These are phyloP conservation scores for Oppia nitens DNA, from an alignment of 1,140 invertebrate genomes.

Conservation along the genomic window DNA sequence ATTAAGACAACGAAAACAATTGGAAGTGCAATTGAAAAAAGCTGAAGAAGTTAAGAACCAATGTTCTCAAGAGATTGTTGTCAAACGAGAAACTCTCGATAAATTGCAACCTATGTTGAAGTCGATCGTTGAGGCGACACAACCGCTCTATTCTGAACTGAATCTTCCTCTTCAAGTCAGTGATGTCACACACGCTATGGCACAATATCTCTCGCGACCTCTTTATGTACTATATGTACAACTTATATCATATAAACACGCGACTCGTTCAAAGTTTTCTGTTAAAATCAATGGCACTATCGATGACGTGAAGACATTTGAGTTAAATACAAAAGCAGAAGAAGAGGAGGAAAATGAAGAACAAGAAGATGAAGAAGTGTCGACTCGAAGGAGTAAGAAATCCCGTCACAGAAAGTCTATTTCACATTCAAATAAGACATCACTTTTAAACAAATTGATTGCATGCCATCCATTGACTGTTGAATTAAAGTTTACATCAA, in stretches of 20 bases:
- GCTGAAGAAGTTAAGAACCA: slow-evolving; percentile 55
- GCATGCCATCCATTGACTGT: not conserved
- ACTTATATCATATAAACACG: slow-evolving; percentile 21
- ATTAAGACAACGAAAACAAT: slow-evolving; percentile 64
- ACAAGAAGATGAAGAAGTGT: not conserved
- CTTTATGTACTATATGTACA: slow-evolving; percentile 78
- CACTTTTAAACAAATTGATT: not conserved
- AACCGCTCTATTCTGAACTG: slow-evolving; percentile 74
- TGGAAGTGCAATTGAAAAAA: slow-evolving; percentile 54
- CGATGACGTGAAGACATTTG: slow-evolving; percentile 10
- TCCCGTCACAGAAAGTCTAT: slow-evolving; percentile 2
- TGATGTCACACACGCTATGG: slow-evolving; percentile 51
- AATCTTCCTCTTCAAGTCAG: slow-evolving; percentile 59
- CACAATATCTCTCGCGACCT: slow-evolving; percentile 55
- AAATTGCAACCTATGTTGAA: slow-evolving; percentile 61
- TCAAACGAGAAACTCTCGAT: slow-evolving; percentile 58
- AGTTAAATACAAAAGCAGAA: slow-evolving; percentile 5
- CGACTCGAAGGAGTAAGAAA: slow-evolving; percentile 7
- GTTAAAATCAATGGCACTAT: not conserved
- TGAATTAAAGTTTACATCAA: not conserved
- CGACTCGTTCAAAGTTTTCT: slow-evolving; percentile 25
- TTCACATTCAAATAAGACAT: not conserved
- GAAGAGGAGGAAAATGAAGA: not conserved
- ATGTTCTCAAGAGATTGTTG: slow-evolving; percentile 54
- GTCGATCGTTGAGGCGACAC: slow-evolving; percentile 55